Base-by-base conservation (phyloP, 2,797 vertebrate genomes). In the Sebastes diaconus region DNA sequence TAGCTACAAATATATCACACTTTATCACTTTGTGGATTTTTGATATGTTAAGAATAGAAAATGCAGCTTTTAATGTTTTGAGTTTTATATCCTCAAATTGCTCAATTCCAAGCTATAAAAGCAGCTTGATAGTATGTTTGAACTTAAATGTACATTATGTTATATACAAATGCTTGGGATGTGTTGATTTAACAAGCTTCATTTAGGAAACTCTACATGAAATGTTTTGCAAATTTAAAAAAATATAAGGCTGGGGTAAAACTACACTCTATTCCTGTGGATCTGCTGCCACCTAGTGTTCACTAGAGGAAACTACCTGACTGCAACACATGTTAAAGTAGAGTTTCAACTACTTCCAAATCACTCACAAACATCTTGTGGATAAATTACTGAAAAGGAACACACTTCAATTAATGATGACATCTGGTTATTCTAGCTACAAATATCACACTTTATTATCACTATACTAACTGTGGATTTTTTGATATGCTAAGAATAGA, bases 221-320 rank as follows among this genome's bases (percentile, higher is more conserved):
- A 81, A 39, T 39, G 74, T 58, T 68, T 3, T 24, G 7, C 27
- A 39, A 2, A 60, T 83, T 69, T 25, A 1, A 12, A 52, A 39
- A 61, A 60, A 36, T 2, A 12, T 12, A 36, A 30, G 3, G 2
- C 8, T 72, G 4, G 3, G 4, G 5, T 27, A 6, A 58, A 61
- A 10, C 3, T 1, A 14, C 5, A 18, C 18, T 54, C 12, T 39
- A 55, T 63, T 72, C 9, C 5, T 75, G 3, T 78, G 71, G n/a
- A 66, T 66, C 8, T 84, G 74, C 84, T 88, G 78, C 86, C 93
- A 90, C 59, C 89, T 90, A 85, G 88, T 83, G 68, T 30, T 68
- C 59, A 83, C 2, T 58, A 2, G 4, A 4, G 13, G 12, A 6
- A 79, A 83, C 39, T 50, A 60, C 83, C 12, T 3, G 11, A 4